phyloP scores from a whole-genome alignment of 2,888 invertebrate genomes.

The Asteroscopus sphinx region DNA sequence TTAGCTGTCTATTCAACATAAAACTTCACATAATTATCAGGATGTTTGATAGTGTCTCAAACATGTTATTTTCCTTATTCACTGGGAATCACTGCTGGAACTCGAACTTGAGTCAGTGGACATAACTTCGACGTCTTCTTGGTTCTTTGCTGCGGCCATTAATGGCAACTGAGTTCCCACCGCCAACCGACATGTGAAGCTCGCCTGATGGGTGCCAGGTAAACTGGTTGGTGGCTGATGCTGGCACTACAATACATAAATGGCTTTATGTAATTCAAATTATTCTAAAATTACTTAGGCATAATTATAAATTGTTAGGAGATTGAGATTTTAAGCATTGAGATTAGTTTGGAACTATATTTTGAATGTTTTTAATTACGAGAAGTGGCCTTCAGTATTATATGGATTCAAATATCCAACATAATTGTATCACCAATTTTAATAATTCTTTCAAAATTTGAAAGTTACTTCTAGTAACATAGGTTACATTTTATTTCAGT shows the following conservation, averaged over 20 bases:
- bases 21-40: conserved; percentile 14
- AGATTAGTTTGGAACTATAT: no score
- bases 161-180: conserved; percentile 83
- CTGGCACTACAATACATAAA: conserved; percentile 88
- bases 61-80: conserved; percentile 63
- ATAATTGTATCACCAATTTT: no score
- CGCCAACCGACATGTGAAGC: conserved; percentile 95
- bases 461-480: no score
- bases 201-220: conserved; percentile 96
- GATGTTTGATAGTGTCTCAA: conserved; percentile 15
- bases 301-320: no score
- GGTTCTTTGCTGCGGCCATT: conserved; percentile 83
- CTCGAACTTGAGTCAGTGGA: conserved; percentile 98
- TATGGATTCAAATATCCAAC: no score
- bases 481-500: no score
- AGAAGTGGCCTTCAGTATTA: no score
- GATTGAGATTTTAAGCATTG: no score
- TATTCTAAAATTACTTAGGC: no score
- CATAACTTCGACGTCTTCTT: conserved; percentile 98
- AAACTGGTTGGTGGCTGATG: conserved; percentile 95
- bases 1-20: conserved; percentile 16
- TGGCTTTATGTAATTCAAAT: not conserved
- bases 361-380: no score
- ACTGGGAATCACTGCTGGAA: conserved; percentile 98
- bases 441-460: no score